A percentile compares a stretch with the other conserved stretches of the same genome.
Evolutionary conservation across 2,797 vertebrate species (phyloP).

Genomic region (Semotilus atromaculatus): DNA sequence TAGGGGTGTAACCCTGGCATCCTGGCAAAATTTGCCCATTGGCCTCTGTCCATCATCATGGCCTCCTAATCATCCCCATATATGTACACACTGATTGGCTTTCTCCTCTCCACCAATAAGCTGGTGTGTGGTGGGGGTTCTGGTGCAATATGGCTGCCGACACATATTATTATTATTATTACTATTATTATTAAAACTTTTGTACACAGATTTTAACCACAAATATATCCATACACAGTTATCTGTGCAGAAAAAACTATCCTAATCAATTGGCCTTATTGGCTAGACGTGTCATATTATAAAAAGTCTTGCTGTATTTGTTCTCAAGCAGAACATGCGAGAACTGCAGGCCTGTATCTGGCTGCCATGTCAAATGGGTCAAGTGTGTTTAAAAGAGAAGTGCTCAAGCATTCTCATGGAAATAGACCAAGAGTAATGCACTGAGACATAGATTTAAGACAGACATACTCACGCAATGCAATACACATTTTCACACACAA

Average conservation of each 20-base stretch:
- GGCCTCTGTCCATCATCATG: not conserved
- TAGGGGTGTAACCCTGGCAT: not conserved
- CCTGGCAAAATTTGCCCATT: not conserved
- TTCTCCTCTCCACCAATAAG: not conserved
- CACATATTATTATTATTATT: no score
- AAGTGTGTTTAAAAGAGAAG: conserved; percentile 40
- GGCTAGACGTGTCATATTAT: not conserved
- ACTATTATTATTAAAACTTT: not conserved
- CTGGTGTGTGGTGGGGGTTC: not conserved
- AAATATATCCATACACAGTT: not conserved
- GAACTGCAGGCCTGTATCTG: not conserved
- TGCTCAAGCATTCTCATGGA: conserved; percentile 24
- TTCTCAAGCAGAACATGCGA: not conserved
- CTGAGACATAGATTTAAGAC: conserved; percentile 26
- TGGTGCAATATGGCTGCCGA: not conserved
- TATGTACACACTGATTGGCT: not conserved
- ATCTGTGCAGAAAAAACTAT: not conserved
- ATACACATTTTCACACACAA: conserved; percentile 27
- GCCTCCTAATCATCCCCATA: not conserved
- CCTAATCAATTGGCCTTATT: not conserved
- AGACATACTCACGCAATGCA: conserved; percentile 27
- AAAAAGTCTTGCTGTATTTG: not conserved
- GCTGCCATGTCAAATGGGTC: conserved; percentile 7
- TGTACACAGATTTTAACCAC: not conserved
- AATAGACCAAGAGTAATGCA: not conserved